Conservation (phyloP, 92 coral and sea anemone genomes). For the Porites cylindrica region DNA sequence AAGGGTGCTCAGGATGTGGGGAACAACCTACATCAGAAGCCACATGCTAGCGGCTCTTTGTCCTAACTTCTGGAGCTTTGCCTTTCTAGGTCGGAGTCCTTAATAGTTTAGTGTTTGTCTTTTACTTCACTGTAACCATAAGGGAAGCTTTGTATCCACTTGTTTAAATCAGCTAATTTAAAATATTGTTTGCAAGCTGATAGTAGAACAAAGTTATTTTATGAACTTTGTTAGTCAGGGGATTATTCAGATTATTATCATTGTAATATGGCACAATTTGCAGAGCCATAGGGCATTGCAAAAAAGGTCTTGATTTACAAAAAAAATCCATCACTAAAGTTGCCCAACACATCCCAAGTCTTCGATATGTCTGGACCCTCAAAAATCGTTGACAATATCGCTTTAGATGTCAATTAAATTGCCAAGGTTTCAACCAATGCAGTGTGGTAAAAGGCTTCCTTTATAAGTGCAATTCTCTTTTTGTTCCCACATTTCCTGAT, state of each 20-base stretch:
- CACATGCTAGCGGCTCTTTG: constrained; percentile 53
- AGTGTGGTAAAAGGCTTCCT: not conserved
- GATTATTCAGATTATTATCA: not conserved
- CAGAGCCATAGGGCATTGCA: constrained; percentile 25
- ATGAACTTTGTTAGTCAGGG: constrained; percentile 39
- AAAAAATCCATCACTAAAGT: constrained; percentile 29
- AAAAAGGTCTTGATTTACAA: constrained; percentile 23
- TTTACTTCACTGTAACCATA: constrained; percentile 50
- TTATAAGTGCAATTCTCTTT: too few species aligned
- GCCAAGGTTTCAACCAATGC: constrained; percentile 28
- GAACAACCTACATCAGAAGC: constrained; percentile 35
- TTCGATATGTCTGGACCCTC: not conserved
- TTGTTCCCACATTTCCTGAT: too few species aligned
- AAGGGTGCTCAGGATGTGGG: constrained; percentile 13
- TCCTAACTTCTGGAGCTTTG: constrained; percentile 37
- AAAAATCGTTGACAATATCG: constrained; percentile 25
- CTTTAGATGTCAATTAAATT: constrained; percentile 13
- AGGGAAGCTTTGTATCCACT: constrained; percentile 21
- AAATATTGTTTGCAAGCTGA: constrained; percentile 3
- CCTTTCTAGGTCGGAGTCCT: constrained; percentile 29
- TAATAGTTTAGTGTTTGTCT: constrained; percentile 35
- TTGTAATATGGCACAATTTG: constrained; percentile 24
- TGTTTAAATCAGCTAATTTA: constrained; percentile 15
- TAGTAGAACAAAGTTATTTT: constrained; percentile 23
- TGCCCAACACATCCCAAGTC: not conserved